Conservation (phyloP, 2,888 invertebrate genomes). For the Carpatolechia fugitivella region DNA sequence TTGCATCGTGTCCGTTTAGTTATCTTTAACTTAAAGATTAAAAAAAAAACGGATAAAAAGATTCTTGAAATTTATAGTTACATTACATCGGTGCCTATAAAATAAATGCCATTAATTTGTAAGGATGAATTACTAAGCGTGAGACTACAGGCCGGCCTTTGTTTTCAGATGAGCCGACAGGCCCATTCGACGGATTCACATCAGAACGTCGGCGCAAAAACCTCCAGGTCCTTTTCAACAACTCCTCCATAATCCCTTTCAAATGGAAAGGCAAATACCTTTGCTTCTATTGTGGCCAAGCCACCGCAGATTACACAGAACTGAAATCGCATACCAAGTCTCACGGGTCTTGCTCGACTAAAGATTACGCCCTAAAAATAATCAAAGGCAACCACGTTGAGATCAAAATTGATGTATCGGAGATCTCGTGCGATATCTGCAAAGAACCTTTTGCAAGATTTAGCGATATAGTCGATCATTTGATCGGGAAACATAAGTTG, state of each 20-base stretch:
- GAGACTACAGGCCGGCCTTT: conserved; percentile 36
- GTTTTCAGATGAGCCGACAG: conserved; percentile 64
- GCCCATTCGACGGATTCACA: conserved; percentile 45
- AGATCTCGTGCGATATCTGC: conserved; percentile 57
- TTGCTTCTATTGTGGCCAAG: conserved; percentile 63
- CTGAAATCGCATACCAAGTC: conserved; percentile 59
- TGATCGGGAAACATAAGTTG: conserved; percentile 53
- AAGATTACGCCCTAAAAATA: conserved; percentile 47
- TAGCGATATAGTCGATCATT: conserved; percentile 55
- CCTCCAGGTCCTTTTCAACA: conserved; percentile 65
- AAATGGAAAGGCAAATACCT: conserved; percentile 63
- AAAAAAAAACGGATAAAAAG: too few relatives aligned
- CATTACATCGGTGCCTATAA: too few relatives aligned
- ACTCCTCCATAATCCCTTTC: conserved; percentile 63
- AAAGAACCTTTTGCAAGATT: conserved; percentile 45
- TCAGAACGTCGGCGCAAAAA: conserved; percentile 61
- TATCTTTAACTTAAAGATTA: too few relatives aligned
- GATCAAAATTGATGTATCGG: conserved; percentile 63
- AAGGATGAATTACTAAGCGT: too few relatives aligned
- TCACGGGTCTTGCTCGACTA: conserved; percentile 50
- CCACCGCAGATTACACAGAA: conserved; percentile 46
- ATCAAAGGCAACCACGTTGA: conserved; percentile 54
- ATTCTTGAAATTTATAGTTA: too few relatives aligned
- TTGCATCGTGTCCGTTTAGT: too few relatives aligned
- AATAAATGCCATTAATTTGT: too few relatives aligned